Conservation (phyloP, 2,888 invertebrate genomes). For the Exephanes ischioxanthus region DNA sequence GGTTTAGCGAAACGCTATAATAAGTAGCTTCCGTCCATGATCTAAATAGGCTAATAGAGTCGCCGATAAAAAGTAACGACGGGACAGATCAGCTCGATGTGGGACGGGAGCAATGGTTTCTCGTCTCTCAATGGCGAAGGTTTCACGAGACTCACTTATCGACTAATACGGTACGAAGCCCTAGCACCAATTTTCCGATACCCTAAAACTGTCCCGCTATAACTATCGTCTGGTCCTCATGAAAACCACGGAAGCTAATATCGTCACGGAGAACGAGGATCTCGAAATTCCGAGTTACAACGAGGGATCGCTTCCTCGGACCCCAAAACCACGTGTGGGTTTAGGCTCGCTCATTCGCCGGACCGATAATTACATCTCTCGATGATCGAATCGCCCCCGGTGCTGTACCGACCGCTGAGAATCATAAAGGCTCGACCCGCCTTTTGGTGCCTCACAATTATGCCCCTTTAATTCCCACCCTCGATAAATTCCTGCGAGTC, state of each 20-base stretch:
- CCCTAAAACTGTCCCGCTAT: background rate
- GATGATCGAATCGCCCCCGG: background rate
- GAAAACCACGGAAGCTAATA: slow-evolving; percentile 36
- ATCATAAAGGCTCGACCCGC: too few relatives aligned
- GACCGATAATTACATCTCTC: slow-evolving; percentile 47
- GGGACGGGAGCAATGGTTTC: slow-evolving; percentile 25
- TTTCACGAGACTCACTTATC: slow-evolving; percentile 34
- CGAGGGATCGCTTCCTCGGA: slow-evolving; percentile 6
- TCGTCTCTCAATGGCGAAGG: background rate
- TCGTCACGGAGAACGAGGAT: slow-evolving; percentile 24
- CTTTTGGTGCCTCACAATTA: too few relatives aligned
- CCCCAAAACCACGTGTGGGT: slow-evolving; percentile 23
- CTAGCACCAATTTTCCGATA: slow-evolving; percentile 22
- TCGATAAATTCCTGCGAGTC: background rate
- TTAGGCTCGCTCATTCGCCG: slow-evolving; percentile 20
- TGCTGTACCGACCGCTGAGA: background rate
- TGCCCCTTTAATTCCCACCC: too few relatives aligned
- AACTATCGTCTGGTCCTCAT: background rate
- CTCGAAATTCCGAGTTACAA: slow-evolving; percentile 29
- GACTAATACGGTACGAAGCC: slow-evolving; percentile 20
- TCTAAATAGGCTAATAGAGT: slow-evolving; percentile 7
- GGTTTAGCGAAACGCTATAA: slow-evolving; percentile 24
- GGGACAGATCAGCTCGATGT: background rate
- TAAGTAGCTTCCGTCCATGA: slow-evolving; percentile 4
- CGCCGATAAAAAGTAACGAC: slow-evolving; percentile 41